Evolutionary conservation across 2,797 vertebrate species (phyloP).

Genomic region (Gambelia wislizenii): DNA sequence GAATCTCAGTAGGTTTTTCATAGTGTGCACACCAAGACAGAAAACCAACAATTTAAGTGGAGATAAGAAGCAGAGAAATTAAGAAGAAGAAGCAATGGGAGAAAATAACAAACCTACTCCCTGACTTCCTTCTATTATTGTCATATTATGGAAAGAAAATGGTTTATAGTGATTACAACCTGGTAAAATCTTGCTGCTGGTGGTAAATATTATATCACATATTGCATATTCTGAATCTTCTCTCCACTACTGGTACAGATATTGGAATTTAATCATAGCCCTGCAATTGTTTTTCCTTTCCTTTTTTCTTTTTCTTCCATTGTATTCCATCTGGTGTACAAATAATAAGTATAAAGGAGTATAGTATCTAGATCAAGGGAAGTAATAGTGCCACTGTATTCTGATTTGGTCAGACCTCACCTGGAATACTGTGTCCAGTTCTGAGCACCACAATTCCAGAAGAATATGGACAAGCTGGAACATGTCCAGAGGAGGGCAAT

Average conservation of each 20-base stretch:
- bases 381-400: no score
- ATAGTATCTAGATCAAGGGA: no score
- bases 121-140: constrained; percentile 17
- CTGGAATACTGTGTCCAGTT: no score
- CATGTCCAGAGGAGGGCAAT: no score
- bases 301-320: constrained; percentile 18
- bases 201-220: not conserved
- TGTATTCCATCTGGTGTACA: constrained; percentile 21
- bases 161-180: constrained; percentile 8
- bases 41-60: constrained; percentile 25
- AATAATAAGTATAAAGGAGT: no score
- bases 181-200: constrained; percentile 14
- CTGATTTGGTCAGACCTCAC: no score
- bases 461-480: no score
- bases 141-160: constrained; percentile 27
- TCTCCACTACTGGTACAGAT: constrained; percentile 7
- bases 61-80: constrained; percentile 52
- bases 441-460: no score
- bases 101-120: constrained; percentile 28
- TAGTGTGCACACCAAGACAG: constrained; percentile 30
- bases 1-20: constrained; percentile 29
- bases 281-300: not conserved
- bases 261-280: constrained; percentile 40
- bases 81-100: not conserved
- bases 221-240: constrained; percentile 25